phyloP scores from a whole-genome alignment of 2,797 vertebrate genomes.

The Aphelocoma californica region DNA sequence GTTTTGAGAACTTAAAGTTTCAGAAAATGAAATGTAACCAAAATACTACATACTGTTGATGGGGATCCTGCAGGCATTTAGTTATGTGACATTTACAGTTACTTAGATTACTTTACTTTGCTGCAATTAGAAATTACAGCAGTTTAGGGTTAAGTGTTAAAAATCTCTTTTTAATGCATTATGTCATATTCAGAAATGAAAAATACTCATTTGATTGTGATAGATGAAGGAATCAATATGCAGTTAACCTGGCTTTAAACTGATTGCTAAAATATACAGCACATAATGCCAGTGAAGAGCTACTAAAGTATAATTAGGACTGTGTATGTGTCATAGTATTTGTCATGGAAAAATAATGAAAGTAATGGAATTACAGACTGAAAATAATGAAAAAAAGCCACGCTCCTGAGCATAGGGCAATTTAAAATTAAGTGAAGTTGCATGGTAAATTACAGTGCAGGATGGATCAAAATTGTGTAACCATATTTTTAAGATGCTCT shows the following conservation, averaged over 20 bases:
- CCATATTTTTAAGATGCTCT: not conserved
- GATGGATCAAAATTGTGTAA: not conserved
- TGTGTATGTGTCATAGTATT: not conserved
- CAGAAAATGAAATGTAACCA: not conserved
- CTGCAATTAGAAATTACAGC: not conserved
- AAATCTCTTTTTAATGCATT: not conserved
- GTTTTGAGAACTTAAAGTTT: not conserved
- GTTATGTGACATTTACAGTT: not conserved
- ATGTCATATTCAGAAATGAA: not conserved
- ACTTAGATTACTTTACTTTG: not conserved
- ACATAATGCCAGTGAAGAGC: not conserved
- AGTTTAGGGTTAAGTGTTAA: not conserved
- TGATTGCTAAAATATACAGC: constrained; percentile 38
- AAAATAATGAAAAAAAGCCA: constrained; percentile 21
- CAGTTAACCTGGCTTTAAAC: constrained; percentile 18
- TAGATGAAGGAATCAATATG: not conserved
- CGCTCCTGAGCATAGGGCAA: not conserved
- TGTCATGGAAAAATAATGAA: constrained; percentile 35
- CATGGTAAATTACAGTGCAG: not conserved
- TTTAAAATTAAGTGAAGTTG: constrained; percentile 37
- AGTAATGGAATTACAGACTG: not conserved
- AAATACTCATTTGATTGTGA: constrained; percentile 17
- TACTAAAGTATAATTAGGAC: not conserved
- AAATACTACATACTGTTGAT: not conserved
- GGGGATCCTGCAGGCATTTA: not conserved